These are phyloP conservation scores for Lycocorax pyrrhopterus DNA, from an alignment of 2,113 vertebrate genomes.

Conservation along the genomic window DNA sequence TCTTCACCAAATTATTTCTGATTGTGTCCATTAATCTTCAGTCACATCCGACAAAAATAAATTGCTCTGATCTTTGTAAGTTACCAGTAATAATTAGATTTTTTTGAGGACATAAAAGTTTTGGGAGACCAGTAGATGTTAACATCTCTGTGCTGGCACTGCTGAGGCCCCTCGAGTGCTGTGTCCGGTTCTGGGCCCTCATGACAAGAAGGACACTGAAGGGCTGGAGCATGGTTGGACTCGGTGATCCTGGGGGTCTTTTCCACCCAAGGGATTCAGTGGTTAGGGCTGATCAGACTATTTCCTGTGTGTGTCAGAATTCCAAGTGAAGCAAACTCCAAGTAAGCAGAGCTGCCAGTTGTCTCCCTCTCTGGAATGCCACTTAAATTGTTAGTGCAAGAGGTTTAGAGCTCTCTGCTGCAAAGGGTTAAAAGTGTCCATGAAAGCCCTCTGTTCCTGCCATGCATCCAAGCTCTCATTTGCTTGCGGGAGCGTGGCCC, in stretches of 20 bases:
- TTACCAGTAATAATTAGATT: constrained; percentile 72
- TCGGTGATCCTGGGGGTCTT: background rate
- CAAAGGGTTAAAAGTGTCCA: background rate
- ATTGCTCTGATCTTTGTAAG: constrained; percentile 80
- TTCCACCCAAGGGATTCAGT: background rate
- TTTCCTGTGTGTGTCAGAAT: rapidly evolving
- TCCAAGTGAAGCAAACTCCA: rapidly evolving
- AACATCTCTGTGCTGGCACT: background rate
- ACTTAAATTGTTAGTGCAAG: rapidly evolving
- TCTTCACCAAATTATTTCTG: constrained; percentile 75
- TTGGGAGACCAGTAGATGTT: constrained; percentile 28
- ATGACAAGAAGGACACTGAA: background rate
- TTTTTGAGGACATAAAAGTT: constrained; percentile 63
- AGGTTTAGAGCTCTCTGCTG: background rate
- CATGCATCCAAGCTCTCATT: background rate
- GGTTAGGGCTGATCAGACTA: background rate
- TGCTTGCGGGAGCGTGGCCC: background rate
- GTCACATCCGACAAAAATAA: constrained; percentile 78
- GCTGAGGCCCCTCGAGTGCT: background rate
- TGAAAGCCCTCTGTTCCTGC: background rate
- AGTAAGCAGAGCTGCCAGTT: background rate
- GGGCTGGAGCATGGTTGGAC: rapidly evolving
- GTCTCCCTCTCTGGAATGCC: background rate
- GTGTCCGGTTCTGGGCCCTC: background rate
- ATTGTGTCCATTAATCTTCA: constrained; percentile 80